Conservation (phyloP, 1,140 invertebrate species). For the Lepidurus arcticus region DNA sequence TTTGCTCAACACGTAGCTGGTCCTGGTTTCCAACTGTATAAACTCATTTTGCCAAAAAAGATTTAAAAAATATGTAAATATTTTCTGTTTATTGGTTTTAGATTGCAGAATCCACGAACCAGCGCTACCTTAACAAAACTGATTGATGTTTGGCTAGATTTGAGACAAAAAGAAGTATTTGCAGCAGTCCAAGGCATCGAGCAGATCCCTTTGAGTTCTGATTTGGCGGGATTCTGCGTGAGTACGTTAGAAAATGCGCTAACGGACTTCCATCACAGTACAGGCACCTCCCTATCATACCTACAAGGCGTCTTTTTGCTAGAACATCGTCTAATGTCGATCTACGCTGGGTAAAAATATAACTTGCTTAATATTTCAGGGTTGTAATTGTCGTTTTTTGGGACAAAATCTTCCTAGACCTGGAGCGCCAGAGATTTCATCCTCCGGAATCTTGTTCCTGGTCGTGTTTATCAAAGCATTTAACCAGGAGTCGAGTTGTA, state of each 20-base stretch:
- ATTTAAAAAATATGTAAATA: background rate
- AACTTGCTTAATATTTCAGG: background rate
- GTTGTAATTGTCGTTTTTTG: background rate
- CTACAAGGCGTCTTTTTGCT: background rate
- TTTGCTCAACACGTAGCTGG: background rate
- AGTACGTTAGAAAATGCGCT: background rate
- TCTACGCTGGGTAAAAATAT: background rate
- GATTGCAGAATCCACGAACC: background rate
- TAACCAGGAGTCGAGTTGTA: background rate
- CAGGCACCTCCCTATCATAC: background rate
- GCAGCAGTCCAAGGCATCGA: background rate
- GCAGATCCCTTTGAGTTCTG: background rate
- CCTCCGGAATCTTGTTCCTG: background rate
- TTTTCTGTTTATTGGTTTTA: background rate
- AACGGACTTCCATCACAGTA: background rate
- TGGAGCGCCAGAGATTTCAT: background rate
- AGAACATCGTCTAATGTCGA: background rate
- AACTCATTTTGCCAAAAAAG: background rate
- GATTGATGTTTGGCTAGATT: background rate
- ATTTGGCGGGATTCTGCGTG: background rate
- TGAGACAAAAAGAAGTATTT: background rate
- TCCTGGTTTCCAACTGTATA: background rate
- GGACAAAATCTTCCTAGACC: background rate
- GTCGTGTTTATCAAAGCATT: background rate
- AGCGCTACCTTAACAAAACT: background rate